These are phyloP conservation scores for Carettochelys insculpta DNA, from an alignment of 2,113 vertebrate species.

Conservation along the genomic window DNA sequence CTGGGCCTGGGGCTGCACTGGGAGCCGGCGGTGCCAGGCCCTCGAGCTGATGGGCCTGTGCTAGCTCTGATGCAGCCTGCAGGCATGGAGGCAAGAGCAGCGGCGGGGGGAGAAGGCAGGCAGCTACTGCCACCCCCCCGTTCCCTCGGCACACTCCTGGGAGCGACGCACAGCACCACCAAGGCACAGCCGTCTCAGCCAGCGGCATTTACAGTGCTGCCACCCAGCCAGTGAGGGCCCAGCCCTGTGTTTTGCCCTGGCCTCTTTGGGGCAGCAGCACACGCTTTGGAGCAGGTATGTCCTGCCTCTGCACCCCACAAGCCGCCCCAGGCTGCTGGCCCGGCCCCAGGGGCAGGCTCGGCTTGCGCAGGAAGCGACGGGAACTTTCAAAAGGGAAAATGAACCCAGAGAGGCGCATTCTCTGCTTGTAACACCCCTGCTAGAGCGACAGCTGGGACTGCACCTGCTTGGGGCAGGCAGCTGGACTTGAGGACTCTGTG, in stretches of 20 bases:
- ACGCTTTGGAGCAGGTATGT: constrained; percentile 14
- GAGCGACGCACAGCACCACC: rapidly evolving
- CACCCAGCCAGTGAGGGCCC: neutral
- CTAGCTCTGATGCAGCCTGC: neutral
- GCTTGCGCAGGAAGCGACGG: constrained; percentile 9
- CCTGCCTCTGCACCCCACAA: constrained; percentile 45
- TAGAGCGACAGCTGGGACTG: no score
- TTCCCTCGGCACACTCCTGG: constrained; percentile 14
- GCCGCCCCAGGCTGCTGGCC: neutral
- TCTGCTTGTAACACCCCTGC: neutral
- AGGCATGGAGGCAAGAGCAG: neutral
- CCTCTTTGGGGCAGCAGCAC: constrained; percentile 11
- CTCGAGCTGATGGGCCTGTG: neutral
- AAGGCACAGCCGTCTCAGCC: no score
- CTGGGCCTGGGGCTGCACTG: neutral
- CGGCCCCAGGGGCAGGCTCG: neutral
- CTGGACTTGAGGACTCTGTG: no score
- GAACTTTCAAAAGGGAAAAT: constrained; percentile 43
- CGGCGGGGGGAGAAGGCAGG: no score
- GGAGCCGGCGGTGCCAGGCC: neutral
- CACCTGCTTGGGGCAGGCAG: no score
- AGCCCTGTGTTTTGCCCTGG: constrained; percentile 34
- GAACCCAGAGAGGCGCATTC: neutral
- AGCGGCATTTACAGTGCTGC: no score
- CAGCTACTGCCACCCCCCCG: rapidly evolving